phyloP scores from a whole-genome alignment of 2,888 invertebrate genomes.

The Bugulina stolonifera region DNA sequence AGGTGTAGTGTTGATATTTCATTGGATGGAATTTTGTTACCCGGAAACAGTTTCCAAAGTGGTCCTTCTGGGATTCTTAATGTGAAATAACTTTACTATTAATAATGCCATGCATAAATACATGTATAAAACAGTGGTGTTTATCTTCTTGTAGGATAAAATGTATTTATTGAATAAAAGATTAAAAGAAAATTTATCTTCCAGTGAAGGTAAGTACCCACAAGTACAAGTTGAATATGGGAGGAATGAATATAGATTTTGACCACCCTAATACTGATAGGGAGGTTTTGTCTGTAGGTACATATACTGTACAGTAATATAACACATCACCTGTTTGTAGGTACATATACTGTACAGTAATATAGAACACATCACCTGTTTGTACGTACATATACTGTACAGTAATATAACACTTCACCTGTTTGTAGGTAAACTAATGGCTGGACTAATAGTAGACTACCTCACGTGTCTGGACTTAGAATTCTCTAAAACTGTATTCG shows the following conservation, averaged over 20 bases:
- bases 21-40: no score
- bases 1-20: no score
- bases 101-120: no score
- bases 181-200: slow-evolving; percentile 59
- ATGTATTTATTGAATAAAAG: slow-evolving; percentile 56
- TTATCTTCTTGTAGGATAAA: slow-evolving; percentile 37
- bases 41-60: no score
- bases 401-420: neutral
- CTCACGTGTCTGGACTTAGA: slow-evolving; percentile 73
- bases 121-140: neutral
- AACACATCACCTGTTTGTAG: slow-evolving; percentile 32
- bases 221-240: no score
- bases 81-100: no score
- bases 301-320: no score
- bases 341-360: slow-evolving; percentile 59
- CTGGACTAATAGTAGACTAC: slow-evolving; percentile 70
- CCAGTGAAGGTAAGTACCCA: slow-evolving; percentile 59
- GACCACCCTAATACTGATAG: no score
- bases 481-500: slow-evolving; percentile 73
- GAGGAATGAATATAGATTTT: no score
- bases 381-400: no score
- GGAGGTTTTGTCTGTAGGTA: no score
- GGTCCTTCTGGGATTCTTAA: no score
- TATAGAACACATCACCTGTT: slow-evolving; percentile 75
- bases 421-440: slow-evolving; percentile 53